Base-by-base conservation (phyloP, 92 coral and sea anemone genomes). In the Zoanthus sansibaricus region DNA sequence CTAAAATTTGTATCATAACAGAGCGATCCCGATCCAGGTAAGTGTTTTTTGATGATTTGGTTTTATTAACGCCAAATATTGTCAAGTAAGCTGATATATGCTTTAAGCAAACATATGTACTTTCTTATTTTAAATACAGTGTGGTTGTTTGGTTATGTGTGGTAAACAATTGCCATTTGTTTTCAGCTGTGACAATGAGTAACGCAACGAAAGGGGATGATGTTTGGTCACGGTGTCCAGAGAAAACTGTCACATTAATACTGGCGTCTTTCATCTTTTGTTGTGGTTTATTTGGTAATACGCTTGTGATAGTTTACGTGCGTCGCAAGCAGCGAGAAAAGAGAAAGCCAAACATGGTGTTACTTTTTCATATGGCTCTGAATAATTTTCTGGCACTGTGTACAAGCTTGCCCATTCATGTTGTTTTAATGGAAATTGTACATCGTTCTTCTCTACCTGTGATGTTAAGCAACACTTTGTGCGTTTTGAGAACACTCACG, bases 351-450 rank as follows among this genome's bases (percentile, higher is more conserved):
- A 80, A 80, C 31, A 52, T 66, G 17, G 17, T 66, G 58, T 47
- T 80, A 30, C 73, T 80, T 18, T 66, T 80, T 18, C 85, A 80
- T 16, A 80, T 80, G 85, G 85, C 85, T 6, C 67, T 80, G 75
- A 80, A 80, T 48, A 80, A 80, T 58, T 54, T 80, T 31, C 59
- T 80, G 14, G 85, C 85, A 52, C 47, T 80, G 62, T 64, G 44
- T 3, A 49, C 74, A 9, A 80, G 85, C 31, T 51, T 80, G 30
- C 85, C 85, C 6, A 37, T 80, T 33, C 85, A 80, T 45, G 45
- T 80, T 11, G 14, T 67, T 0, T 31, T 80, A 16, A n/a, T 33
- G 6, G 85, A 80, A 74, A 12, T 80, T 7, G 42, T 80, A 49
- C 85, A 55, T 7, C 67, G n/a, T 5, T 61, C n/a, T 8, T 1